These are phyloP conservation scores for Lepidocyrtoides sp. DNA, from an alignment of 2,888 invertebrate species.

Conservation along the genomic window DNA sequence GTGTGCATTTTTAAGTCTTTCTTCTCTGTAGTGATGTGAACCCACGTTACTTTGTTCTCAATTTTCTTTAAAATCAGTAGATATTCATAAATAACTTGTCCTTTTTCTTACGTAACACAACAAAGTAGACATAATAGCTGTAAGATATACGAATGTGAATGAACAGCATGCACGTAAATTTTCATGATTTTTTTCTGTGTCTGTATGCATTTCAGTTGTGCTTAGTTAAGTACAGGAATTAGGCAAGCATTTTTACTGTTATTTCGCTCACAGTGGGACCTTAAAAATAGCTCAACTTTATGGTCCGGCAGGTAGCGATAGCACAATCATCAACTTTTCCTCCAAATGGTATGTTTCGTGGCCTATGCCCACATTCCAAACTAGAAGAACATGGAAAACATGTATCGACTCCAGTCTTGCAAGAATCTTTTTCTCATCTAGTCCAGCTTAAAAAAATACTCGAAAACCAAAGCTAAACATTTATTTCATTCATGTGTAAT, in stretches of 20 bases:
- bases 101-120: background rate
- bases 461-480: slow-evolving; percentile 25
- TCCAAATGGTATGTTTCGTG: background rate
- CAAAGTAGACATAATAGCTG: slow-evolving; percentile 51
- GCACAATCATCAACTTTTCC: slow-evolving; percentile 48
- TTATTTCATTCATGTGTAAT: slow-evolving; percentile 34
- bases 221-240: background rate
- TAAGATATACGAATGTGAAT: background rate
- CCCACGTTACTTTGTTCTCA: background rate
- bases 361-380: background rate
- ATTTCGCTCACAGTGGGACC: slow-evolving; percentile 45
- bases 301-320: slow-evolving; percentile 26
- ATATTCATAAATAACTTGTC: slow-evolving; percentile 12
- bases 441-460: background rate
- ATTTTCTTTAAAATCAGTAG: slow-evolving; percentile 4
- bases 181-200: background rate
- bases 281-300: slow-evolving; percentile 45
- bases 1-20: no score
- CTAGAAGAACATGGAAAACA: background rate
- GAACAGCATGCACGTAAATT: background rate
- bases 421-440: background rate
- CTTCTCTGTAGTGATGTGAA: background rate
- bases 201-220: background rate
- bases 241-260: slow-evolving; percentile 44
- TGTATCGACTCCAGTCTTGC: background rate